A percentile compares a stretch with the other conserved stretches of the same genome.
phyloP scores from a whole-genome alignment of 2,888 invertebrate species.

The Subacronicta megacephala region DNA sequence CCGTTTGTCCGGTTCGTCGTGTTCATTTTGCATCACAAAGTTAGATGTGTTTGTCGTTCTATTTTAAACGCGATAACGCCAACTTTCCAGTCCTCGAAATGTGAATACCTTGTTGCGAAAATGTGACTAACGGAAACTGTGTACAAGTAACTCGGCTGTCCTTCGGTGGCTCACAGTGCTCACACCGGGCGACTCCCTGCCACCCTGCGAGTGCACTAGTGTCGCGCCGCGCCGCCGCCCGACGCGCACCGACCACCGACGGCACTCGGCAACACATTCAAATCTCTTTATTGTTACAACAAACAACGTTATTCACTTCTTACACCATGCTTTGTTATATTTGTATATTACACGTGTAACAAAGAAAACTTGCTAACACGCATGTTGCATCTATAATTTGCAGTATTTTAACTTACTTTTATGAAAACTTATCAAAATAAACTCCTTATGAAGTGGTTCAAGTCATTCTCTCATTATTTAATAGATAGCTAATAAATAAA shows the following conservation, averaged over 20 bases:
- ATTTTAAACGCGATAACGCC: constrained; percentile 89
- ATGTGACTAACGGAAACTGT: constrained; percentile 89
- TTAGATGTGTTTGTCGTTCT: constrained; percentile 88
- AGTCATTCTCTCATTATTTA: too few relatives aligned
- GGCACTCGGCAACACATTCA: constrained; percentile 30
- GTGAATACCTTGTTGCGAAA: constrained; percentile 90
- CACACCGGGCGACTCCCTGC: constrained; percentile 36
- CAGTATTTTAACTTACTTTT: constrained; percentile 42
- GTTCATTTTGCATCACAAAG: constrained; percentile 88
- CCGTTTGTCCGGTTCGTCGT: constrained; percentile 70
- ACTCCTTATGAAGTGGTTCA: constrained; percentile 33
- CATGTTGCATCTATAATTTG: constrained; percentile 37
- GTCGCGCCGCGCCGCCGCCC: constrained; percentile 22
- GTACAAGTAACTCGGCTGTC: constrained; percentile 86
- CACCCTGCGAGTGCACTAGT: constrained; percentile 22
- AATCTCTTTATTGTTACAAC: constrained; percentile 50
- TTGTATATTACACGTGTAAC: constrained; percentile 24
- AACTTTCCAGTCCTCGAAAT: constrained; percentile 89
- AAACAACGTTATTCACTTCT: constrained; percentile 54
- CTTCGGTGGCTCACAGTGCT: constrained; percentile 61
- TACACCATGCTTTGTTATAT: constrained; percentile 30
- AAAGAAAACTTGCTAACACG: constrained; percentile 36
- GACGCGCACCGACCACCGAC: constrained; percentile 14
- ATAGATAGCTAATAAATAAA: too few relatives aligned
- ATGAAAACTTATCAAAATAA: constrained; percentile 31